phyloP scores from a whole-genome alignment of 2,797 vertebrate genomes.

The Paratrypauchen microcephalus region DNA sequence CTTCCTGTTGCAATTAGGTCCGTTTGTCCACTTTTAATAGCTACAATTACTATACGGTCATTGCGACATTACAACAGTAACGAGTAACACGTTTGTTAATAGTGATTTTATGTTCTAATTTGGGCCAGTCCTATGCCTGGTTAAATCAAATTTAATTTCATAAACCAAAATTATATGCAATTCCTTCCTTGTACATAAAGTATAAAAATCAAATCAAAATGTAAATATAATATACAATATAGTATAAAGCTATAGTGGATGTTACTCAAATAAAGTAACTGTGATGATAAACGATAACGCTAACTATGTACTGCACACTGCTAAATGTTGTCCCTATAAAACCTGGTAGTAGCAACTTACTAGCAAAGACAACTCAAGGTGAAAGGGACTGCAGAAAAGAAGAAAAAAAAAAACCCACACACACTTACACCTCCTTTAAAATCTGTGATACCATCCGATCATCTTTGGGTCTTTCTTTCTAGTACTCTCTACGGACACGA shows the following conservation, averaged over 20 bases:
- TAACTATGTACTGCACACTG: conserved; percentile 54
- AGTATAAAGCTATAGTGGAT: background rate
- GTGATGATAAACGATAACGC: conserved; percentile 25
- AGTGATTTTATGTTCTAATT: background rate
- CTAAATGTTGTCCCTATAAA: conserved; percentile 28
- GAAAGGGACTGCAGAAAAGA: conserved; percentile 27
- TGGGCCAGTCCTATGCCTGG: background rate
- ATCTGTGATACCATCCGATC: conserved; percentile 43
- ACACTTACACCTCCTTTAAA: conserved; percentile 32
- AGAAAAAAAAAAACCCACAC: too few relatives aligned
- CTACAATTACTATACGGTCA: background rate
- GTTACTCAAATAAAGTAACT: background rate
- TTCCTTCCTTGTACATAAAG: background rate
- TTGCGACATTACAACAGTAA: background rate
- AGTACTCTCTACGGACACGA: conserved; percentile 36
- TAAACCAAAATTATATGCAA: background rate
- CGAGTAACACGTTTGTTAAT: background rate
- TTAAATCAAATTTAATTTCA: background rate
- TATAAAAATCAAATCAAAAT: background rate
- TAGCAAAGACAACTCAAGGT: conserved; percentile 40
- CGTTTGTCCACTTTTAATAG: background rate
- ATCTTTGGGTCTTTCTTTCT: conserved; percentile 40
- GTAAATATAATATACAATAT: background rate
- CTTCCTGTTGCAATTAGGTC: background rate
- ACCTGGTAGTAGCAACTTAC: conserved; percentile 22